Conservation (phyloP, 64 coral and sea anemone genomes). For the Porites lutea region DNA sequence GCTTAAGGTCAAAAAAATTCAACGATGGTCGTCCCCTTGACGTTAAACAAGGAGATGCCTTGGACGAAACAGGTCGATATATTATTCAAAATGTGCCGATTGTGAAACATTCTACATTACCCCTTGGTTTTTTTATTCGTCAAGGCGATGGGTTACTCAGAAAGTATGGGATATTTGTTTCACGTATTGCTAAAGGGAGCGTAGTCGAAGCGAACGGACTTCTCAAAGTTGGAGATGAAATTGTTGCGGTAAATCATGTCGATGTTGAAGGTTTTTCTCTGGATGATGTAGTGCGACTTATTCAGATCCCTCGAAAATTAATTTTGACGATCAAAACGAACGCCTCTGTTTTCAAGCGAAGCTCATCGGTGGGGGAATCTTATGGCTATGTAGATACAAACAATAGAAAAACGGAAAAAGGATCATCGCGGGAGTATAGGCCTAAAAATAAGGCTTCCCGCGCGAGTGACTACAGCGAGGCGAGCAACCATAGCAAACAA, state of each 20-base stretch:
- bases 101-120: constrained; percentile 55
- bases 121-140: constrained; percentile 88
- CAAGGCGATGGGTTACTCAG: constrained; percentile 79
- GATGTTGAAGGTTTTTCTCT: constrained; percentile 65
- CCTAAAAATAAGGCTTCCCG: background rate
- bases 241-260: constrained; percentile 80
- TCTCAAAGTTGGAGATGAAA: constrained; percentile 89
- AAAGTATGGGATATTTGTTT: constrained; percentile 82
- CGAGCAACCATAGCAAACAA: constrained; percentile 13
- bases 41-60: background rate
- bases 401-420: background rate
- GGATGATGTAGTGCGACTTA: constrained; percentile 83
- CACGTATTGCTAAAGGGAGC: constrained; percentile 76
- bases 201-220: constrained; percentile 71
- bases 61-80: background rate
- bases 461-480: background rate
- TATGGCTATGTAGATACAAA: background rate
- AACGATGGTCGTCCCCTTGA: background rate
- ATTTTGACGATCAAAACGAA: constrained; percentile 77
- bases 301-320: constrained; percentile 81
- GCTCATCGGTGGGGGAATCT: background rate
- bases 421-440: background rate
- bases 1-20: background rate
- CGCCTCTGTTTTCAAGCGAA: background rate
- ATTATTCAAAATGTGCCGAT: constrained; percentile 74